Evolutionary conservation across 1,140 invertebrate genomes (phyloP).

Genomic region (Lithobius niger): DNA sequence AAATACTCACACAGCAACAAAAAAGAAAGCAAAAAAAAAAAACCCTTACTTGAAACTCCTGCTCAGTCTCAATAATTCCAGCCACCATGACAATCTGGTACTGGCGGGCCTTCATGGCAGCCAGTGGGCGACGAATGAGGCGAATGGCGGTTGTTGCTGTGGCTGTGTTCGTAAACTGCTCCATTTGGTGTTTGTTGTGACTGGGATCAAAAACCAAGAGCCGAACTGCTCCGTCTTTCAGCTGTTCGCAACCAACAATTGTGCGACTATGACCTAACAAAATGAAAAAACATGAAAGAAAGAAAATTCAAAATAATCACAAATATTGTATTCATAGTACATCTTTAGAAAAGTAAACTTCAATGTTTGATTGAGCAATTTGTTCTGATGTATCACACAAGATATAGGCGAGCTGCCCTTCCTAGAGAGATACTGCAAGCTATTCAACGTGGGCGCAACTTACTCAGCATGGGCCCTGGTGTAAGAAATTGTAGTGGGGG

Average conservation of each 20-base stretch:
- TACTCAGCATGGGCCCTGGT: no score
- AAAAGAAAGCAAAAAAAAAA: no score
- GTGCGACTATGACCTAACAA: conserved; percentile 70
- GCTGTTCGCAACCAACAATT: conserved; percentile 69
- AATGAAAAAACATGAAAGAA: conserved; percentile 11
- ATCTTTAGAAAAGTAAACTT: no score
- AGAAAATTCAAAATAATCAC: no score
- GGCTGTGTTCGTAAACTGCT: conserved; percentile 42
- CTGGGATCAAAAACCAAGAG: conserved; percentile 76
- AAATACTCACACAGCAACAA: no score
- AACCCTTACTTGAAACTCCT: conserved; percentile 37
- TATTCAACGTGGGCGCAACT: no score
- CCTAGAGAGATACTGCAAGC: no score
- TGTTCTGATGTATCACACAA: no score
- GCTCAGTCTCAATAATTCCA: conserved; percentile 55
- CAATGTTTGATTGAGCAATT: no score
- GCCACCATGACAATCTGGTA: conserved; percentile 71
- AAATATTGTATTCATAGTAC: no score
- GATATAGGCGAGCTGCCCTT: no score
- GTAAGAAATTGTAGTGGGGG: no score
- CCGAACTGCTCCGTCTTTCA: conserved; percentile 48
- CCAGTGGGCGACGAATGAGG: conserved; percentile 53
- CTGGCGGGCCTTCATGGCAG: conserved; percentile 62
- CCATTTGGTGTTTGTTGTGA: conserved; percentile 61
- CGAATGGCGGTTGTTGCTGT: conserved; percentile 45